Evolutionary conservation across 2,113 vertebrate genomes (phyloP), one percentile per base, ranked within the genome.

Genomic region (Forbesichthys papilliferus): DNA sequence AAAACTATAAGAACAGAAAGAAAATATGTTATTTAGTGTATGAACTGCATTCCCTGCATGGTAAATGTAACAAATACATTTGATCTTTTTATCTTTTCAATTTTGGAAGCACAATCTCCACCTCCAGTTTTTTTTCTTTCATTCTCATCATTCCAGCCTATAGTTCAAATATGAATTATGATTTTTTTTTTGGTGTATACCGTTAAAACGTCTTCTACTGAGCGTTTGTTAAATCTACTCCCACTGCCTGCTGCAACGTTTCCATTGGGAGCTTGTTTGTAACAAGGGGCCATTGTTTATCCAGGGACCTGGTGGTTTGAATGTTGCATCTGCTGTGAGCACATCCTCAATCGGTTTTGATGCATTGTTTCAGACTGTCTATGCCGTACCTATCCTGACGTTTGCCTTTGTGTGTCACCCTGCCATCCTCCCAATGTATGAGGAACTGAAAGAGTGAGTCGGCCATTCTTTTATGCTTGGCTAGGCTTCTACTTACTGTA

Each of bases 371-470:
- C 86, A 99, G 97, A 99, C 98, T 0, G 96, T 97, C 48, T 99
- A 99, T 46, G 96, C 97, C 16, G 89, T 99, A 63, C 98, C 98
- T 12, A 99, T 98, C 87, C 85, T 99, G 80, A 97, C 95, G 1
- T 99, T 99, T 64, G 97, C 98, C 59, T 99, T 99, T 33, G 98
- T 99, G 71, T 98, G 97, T 79, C 98, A 99, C 84, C 97, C 98
- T 42, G 95, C 95, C 64, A 92, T 99, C 83, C 94, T 99, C 86
- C 98, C 98, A 73, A 98, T 99, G 91, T 99, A 99, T 36, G 95
- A 97, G 87, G 96, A 99, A 77, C 92, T 99, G 33, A 99, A 98
- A 91, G 90, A 94, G 98, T 99, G 85, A 93, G 91, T 92, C 3
- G 1, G 36, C 5, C 7, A 27, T 20, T 13, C 10, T 11, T 42